phyloP scores from a whole-genome alignment of 1,140 invertebrate species.

The Drosophila leontia region DNA sequence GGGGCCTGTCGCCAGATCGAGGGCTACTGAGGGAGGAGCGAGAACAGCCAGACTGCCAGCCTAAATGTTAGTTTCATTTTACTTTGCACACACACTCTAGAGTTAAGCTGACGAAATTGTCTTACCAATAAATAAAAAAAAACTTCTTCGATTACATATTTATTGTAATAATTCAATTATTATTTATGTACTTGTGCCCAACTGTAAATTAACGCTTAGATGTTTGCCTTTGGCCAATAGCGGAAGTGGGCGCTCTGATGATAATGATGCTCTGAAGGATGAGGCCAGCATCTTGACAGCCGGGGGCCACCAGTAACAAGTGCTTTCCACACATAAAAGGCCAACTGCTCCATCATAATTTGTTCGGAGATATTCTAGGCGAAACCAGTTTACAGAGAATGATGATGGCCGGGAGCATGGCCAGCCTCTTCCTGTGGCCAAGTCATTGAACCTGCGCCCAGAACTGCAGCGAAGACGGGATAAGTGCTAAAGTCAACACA shows the following conservation, averaged over 20 bases:
- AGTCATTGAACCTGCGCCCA: conserved; percentile 69
- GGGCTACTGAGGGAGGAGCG: conserved; percentile 67
- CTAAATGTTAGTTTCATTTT: conserved; percentile 52
- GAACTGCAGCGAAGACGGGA: conserved; percentile 17
- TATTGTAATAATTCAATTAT: background rate
- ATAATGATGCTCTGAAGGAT: conserved; percentile 67
- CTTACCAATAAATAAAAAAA: conserved; percentile 31
- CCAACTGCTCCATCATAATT: conserved; percentile 40
- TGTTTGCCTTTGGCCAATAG: conserved; percentile 18
- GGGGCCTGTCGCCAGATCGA: conserved; percentile 85
- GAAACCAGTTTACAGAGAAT: conserved; percentile 59
- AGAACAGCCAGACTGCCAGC: conserved; percentile 66
- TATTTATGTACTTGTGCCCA: background rate
- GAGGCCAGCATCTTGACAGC: conserved; percentile 51
- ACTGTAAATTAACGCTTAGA: conserved; percentile 4
- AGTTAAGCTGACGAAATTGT: conserved; percentile 31
- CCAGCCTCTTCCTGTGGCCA: conserved; percentile 63
- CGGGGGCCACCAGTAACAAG: conserved; percentile 41
- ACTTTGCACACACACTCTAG: conserved; percentile 52
- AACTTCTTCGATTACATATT: background rate
- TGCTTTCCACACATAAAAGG: conserved; percentile 56
- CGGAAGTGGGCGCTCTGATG: conserved; percentile 36
- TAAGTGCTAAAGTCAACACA: conserved; percentile 60
- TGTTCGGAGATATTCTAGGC: conserved; percentile 41
- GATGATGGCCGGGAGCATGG: no score